A percentile compares a stretch with the other conserved stretches of the same genome.
phyloP scores from a whole-genome alignment of 2,113 vertebrate genomes.

The Irena cyanogastra region DNA sequence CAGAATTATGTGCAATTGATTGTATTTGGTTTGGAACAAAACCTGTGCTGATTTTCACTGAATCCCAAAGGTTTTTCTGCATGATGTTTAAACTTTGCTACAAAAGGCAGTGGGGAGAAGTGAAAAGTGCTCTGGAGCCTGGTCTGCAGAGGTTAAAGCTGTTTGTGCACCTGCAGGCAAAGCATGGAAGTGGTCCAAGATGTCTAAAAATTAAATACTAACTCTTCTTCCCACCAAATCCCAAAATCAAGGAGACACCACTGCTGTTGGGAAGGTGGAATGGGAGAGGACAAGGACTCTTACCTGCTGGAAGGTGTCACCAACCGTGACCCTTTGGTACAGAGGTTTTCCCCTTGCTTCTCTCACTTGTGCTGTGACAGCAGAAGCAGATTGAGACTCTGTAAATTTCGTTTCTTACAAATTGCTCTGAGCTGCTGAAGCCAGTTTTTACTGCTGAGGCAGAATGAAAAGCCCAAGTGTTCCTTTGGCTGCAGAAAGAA shows the following conservation, averaged over 20 bases:
- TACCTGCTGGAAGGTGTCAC: not conserved
- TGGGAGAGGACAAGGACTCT: not conserved
- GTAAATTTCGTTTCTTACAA: not conserved
- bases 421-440: not conserved
- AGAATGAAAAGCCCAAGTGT: not conserved
- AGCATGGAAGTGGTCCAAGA: not conserved
- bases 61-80: not conserved
- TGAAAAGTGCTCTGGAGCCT: not conserved
- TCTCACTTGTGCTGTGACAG: not conserved
- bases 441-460: not conserved
- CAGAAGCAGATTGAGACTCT: not conserved
- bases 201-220: not conserved
- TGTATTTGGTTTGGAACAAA: not conserved
- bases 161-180: not conserved
- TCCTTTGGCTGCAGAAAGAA: not conserved
- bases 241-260: not conserved
- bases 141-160: not conserved
- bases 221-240: not conserved
- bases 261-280: not conserved
- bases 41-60: not conserved
- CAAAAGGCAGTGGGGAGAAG: not conserved
- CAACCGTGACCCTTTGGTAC: not conserved
- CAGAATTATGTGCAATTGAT: not conserved
- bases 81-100: not conserved
- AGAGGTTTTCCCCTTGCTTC: not conserved